Conservation (phyloP, 2,797 vertebrate species). For the Ctenosaura bakeri region DNA sequence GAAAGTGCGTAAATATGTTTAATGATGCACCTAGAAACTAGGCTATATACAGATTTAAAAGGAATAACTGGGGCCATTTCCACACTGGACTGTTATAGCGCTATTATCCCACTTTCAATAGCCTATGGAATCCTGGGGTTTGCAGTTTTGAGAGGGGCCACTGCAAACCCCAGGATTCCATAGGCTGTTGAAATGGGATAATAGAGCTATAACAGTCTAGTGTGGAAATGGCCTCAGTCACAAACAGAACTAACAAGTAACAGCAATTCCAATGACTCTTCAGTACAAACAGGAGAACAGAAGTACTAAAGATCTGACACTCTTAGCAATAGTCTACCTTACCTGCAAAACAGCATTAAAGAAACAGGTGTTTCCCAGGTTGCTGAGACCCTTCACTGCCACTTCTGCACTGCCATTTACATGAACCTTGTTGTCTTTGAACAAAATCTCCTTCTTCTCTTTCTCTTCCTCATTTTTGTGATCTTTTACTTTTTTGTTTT, state of each 20-base stretch:
- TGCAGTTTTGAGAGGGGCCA: no score
- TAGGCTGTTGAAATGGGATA: no score
- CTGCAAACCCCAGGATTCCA: no score
- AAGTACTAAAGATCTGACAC: neutral
- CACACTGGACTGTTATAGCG: no score
- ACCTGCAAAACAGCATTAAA: constrained; percentile 99
- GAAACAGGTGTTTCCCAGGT: constrained; percentile 98
- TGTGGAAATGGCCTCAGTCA: no score
- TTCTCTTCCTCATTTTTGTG: constrained; percentile 81
- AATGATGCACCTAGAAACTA: no score
- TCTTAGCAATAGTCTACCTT: constrained; percentile 23
- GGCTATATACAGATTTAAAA: no score
- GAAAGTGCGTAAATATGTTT: neutral
- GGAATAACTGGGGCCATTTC: no score
- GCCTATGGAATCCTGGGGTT: no score
- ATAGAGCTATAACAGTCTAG: no score
- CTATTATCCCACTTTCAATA: no score
- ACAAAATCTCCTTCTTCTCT: constrained; percentile 77
- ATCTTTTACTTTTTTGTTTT: constrained; percentile 82
- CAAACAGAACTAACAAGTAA: neutral
- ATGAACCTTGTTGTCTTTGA: constrained; percentile 73
- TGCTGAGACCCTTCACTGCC: constrained; percentile 93
- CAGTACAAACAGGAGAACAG: neutral
- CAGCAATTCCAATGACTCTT: neutral
- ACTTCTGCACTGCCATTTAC: constrained; percentile 66